phyloP scores from a whole-genome alignment of 2,113 vertebrate genomes.

The Perca fluviatilis region DNA sequence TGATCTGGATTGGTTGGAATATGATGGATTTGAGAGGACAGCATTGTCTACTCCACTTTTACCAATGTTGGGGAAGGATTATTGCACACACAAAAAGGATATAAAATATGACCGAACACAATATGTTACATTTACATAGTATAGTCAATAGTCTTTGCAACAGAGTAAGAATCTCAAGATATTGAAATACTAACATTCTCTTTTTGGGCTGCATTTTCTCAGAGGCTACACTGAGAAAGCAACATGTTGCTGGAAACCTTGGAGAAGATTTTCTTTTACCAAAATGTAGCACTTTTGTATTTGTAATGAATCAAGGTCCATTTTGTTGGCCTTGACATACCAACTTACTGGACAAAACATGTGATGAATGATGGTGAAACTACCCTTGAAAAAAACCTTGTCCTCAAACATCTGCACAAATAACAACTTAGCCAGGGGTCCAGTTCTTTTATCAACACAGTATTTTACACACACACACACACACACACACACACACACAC shows the following conservation, averaged over 20 bases:
- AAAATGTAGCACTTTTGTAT: conserved; percentile 49
- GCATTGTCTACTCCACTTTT: neutral
- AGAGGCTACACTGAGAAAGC: neutral
- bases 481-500: neutral
- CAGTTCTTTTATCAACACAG: conserved; percentile 38
- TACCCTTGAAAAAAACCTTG: conserved; percentile 76
- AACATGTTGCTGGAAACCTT: conserved; percentile 32
- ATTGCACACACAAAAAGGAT: neutral
- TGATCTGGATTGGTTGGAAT: conserved; percentile 11
- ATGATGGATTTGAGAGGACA: conserved; percentile 9
- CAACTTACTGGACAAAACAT: conserved; percentile 62
- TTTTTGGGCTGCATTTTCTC: neutral
- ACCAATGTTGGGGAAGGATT: neutral
- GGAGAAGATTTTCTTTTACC: conserved; percentile 15
- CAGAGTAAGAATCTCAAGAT: neutral
- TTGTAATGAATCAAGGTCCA: conserved; percentile 40
- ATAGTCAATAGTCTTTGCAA: neutral
- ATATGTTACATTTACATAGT: neutral
- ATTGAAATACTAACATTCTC: neutral
- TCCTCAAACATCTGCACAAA: conserved; percentile 50
- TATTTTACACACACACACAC: conserved; percentile 15
- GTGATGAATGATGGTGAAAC: conserved; percentile 63
- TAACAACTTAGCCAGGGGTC: conserved; percentile 60
- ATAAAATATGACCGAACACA: neutral
- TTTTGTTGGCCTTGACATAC: conserved; percentile 71